A percentile compares a stretch with the other conserved stretches of the same genome.
phyloP scores from a whole-genome alignment of 2,797 vertebrate species.

The Cossypha niveicapilla region DNA sequence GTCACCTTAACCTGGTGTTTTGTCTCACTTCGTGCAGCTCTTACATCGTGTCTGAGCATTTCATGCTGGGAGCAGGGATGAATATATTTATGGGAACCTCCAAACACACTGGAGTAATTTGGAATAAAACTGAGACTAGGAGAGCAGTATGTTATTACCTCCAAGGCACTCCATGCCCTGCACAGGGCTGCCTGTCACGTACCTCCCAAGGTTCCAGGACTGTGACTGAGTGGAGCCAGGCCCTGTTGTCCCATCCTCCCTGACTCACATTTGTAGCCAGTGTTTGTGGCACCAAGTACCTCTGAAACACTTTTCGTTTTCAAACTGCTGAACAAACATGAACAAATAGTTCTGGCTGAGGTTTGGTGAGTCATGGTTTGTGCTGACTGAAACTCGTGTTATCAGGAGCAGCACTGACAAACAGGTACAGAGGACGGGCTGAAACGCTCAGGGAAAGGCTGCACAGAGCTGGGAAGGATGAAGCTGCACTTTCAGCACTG shows the following conservation, averaged over 20 bases:
- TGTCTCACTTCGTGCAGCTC: not conserved
- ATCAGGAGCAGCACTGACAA: conserved; percentile 13
- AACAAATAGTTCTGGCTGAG: conserved; percentile 31
- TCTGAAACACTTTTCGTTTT: not conserved
- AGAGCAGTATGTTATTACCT: not conserved
- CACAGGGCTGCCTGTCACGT: not conserved
- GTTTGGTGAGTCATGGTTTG: conserved; percentile 60
- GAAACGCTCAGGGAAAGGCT: not conserved
- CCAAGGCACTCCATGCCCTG: not conserved
- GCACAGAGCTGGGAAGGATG: not conserved
- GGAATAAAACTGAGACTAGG: not conserved
- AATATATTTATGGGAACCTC: not conserved
- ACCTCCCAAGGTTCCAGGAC: not conserved
- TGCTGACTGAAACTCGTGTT: not conserved
- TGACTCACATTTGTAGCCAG: conserved; percentile 5
- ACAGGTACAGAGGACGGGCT: not conserved
- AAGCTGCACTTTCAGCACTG: not conserved
- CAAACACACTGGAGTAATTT: not conserved
- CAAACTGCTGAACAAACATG: conserved; percentile 37
- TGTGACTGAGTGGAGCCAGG: not conserved
- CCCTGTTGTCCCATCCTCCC: not conserved
- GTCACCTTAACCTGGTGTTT: not conserved
- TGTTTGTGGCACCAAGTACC: not conserved
- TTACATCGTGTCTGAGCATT: not conserved
- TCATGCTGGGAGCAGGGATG: not conserved